phyloP scores from a whole-genome alignment of 2,888 invertebrate genomes.

The Mongoloraphidia duomilia region DNA sequence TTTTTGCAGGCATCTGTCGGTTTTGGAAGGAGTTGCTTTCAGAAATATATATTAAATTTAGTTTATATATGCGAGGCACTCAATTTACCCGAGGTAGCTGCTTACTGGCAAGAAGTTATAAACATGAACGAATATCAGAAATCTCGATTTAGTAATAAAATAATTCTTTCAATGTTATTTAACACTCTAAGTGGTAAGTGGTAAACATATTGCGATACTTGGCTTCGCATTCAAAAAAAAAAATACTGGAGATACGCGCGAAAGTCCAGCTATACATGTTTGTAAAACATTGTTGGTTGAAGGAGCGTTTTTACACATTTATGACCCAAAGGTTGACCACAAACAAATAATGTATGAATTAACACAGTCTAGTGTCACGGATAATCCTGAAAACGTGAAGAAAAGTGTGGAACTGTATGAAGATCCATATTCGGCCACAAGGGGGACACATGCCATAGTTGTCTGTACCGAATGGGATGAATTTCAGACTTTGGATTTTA shows the following conservation, averaged over 20 bases:
- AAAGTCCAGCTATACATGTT: slow-evolving; percentile 92
- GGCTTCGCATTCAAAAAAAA: slow-evolving; percentile 89
- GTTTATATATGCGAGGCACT: slow-evolving; percentile 95
- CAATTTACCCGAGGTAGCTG: slow-evolving; percentile 90
- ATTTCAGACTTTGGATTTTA: slow-evolving; percentile 78
- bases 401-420: slow-evolving; percentile 62
- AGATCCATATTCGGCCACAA: slow-evolving; percentile 80
- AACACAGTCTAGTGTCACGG: slow-evolving; percentile 55
- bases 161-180: slow-evolving; percentile 69
- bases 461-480: slow-evolving; percentile 99
- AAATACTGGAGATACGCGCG: slow-evolving; percentile 95
- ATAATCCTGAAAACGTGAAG: slow-evolving; percentile 52
- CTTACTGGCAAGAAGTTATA: slow-evolving; percentile 96
- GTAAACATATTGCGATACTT: slow-evolving; percentile 86
- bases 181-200: slow-evolving; percentile 94
- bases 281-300: slow-evolving; percentile 87
- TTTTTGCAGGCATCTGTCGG: slow-evolving; percentile 95
- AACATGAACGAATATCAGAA: slow-evolving; percentile 96
- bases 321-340: slow-evolving; percentile 88
- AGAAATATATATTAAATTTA: slow-evolving; percentile 95
- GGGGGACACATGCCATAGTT: slow-evolving; percentile 85
- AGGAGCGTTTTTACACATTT: slow-evolving; percentile 85
- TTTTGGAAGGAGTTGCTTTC: slow-evolving; percentile 98
- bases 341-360: slow-evolving; percentile 70
- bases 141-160: slow-evolving; percentile 78